phyloP scores from a whole-genome alignment of 2,797 vertebrate species.

The Helostoma temminkii region DNA sequence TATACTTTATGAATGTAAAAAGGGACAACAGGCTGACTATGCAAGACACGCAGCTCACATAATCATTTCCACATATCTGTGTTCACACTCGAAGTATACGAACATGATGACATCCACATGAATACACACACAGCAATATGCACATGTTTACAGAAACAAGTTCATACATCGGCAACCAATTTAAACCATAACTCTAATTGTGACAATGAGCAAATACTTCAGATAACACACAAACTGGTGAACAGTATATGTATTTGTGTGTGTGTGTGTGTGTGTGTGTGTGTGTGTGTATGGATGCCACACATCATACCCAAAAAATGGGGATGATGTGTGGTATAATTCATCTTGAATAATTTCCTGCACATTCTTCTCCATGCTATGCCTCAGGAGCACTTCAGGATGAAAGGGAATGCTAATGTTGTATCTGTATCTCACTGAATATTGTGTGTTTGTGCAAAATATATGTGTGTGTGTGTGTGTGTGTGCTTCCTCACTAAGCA shows the following conservation, averaged over 20 bases:
- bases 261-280: conserved; percentile 29
- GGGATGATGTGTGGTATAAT: conserved; percentile 66
- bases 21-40: conserved; percentile 29
- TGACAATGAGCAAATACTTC: conserved; percentile 30
- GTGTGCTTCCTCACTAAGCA: conserved; percentile 62
- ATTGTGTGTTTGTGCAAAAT: conserved; percentile 52
- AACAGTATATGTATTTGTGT: conserved; percentile 24
- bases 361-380: conserved; percentile 73
- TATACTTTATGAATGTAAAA: conserved; percentile 43
- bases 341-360: conserved; percentile 80
- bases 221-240: conserved; percentile 11
- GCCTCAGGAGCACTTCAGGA: conserved; percentile 77
- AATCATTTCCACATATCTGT: not conserved
- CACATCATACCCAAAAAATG: conserved; percentile 52
- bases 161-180: conserved; percentile 16
- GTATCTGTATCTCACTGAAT: conserved; percentile 63
- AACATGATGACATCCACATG: not conserved
- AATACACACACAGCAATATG: conserved; percentile 6
- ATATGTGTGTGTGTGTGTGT: conserved; percentile 19
- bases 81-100: conserved; percentile 1
- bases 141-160: conserved; percentile 12
- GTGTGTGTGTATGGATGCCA: conserved; percentile 36
- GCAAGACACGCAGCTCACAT: not conserved
- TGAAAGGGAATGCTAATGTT: conserved; percentile 82
- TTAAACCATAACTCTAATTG: conserved; percentile 42